phyloP scores from a whole-genome alignment of 2,797 vertebrate species.

The Heterohyrax brucei region DNA sequence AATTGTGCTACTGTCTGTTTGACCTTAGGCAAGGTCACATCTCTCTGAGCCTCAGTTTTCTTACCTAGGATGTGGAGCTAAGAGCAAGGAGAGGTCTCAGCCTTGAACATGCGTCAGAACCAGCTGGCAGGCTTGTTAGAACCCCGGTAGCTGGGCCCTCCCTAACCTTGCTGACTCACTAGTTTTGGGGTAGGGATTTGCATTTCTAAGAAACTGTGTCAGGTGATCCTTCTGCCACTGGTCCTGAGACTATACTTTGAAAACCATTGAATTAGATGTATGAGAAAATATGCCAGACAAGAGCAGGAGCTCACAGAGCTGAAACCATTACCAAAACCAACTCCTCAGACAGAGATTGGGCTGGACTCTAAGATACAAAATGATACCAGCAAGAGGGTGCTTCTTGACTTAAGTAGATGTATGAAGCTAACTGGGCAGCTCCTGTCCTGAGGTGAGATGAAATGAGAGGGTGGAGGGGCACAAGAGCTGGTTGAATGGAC shows the following conservation, averaged over 20 bases:
- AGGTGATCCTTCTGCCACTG: not conserved
- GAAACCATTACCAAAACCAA: too few relatives aligned
- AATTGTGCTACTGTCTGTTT: not conserved
- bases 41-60: conserved; percentile 51
- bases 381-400: too few relatives aligned
- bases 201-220: not conserved
- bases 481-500: too few relatives aligned
- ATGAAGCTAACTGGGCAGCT: too few relatives aligned
- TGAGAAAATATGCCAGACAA: not conserved
- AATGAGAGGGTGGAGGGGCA: too few relatives aligned
- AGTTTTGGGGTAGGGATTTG: not conserved
- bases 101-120: not conserved
- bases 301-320: too few relatives aligned
- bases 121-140: not conserved
- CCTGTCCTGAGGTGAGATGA: too few relatives aligned
- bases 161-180: not conserved
- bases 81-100: not conserved
- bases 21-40: not conserved
- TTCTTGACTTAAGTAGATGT: too few relatives aligned
- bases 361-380: too few relatives aligned
- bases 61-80: conserved; percentile 15
- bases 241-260: not conserved
- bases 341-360: too few relatives aligned
- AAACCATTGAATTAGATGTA: not conserved
- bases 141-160: not conserved